Percentiles rank a stretch among this genome's conserved stretches.
Evolutionary conservation across 2,888 invertebrate genomes (phyloP).

Genomic region (Brachypalpus laphriformis): DNA sequence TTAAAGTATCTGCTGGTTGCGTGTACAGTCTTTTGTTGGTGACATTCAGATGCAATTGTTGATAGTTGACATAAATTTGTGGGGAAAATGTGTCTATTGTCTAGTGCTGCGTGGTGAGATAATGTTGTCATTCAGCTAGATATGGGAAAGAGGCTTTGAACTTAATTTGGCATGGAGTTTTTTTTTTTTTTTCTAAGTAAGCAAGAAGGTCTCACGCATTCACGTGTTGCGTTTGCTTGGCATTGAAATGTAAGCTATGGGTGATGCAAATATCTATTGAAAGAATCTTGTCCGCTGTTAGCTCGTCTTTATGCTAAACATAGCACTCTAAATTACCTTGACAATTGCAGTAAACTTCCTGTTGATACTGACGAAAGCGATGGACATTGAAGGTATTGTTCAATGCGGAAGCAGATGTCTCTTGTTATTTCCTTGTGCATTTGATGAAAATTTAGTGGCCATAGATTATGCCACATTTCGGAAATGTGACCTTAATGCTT

Average conservation of each 20-base stretch:
- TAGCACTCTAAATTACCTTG: too few relatives aligned
- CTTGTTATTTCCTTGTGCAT: too few relatives aligned
- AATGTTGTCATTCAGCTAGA: slow-evolving; percentile 20
- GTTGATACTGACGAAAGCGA: too few relatives aligned
- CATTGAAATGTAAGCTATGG: neutral
- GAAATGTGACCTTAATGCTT: too few relatives aligned
- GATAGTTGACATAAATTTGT: slow-evolving; percentile 55
- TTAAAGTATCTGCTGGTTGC: slow-evolving; percentile 21
- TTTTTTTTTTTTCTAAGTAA: neutral
- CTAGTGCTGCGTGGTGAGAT: slow-evolving; percentile 12
- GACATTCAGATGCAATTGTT: slow-evolving; percentile 41
- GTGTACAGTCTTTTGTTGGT: slow-evolving; percentile 46
- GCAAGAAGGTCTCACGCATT: neutral
- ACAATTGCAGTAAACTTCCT: too few relatives aligned
- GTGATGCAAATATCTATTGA: too few relatives aligned
- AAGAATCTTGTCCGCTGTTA: too few relatives aligned
- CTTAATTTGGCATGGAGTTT: neutral
- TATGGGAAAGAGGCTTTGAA: slow-evolving; percentile 25
- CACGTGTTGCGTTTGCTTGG: neutral
- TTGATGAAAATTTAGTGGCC: too few relatives aligned
- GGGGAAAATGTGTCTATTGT: slow-evolving; percentile 43
- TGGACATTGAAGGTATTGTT: too few relatives aligned
- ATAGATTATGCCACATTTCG: too few relatives aligned
- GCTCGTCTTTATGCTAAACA: too few relatives aligned
- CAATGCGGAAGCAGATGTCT: too few relatives aligned